Conservation (phyloP, 2,797 vertebrate genomes). For the Lagocephalus sceleratus region DNA sequence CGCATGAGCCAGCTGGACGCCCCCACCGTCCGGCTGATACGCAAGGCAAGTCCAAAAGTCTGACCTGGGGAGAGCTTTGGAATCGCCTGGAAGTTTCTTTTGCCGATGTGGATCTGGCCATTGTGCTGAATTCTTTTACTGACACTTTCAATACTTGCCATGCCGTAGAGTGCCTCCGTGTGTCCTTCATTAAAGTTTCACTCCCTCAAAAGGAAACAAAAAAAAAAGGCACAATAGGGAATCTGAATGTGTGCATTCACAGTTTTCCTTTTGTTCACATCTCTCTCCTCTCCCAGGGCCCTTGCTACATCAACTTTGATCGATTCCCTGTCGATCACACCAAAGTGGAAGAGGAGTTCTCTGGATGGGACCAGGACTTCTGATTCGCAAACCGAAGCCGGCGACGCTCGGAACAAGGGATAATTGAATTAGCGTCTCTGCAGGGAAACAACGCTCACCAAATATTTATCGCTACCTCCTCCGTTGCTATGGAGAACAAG, state of each 20-base stretch:
- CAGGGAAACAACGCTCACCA: constrained; percentile 2
- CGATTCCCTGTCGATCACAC: constrained; percentile 70
- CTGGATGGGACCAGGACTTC: constrained; percentile 74
- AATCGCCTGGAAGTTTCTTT: background rate
- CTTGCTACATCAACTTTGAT: constrained; percentile 82
- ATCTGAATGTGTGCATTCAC: background rate
- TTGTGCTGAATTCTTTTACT: too few relatives aligned
- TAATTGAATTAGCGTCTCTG: constrained; percentile 12
- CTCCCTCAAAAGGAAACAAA: too few relatives aligned
- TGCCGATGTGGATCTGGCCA: background rate
- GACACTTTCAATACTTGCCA: too few relatives aligned
- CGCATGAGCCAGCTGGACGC: constrained; percentile 74
- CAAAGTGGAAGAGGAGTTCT: constrained; percentile 73
- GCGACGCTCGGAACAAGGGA: background rate
- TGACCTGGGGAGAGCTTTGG: background rate
- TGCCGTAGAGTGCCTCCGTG: too few relatives aligned
- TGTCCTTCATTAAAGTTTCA: too few relatives aligned
- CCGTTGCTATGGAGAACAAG: constrained; percentile 10
- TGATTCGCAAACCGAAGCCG: constrained; percentile 1
- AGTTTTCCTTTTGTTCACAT: background rate
- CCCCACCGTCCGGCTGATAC: constrained; percentile 76
- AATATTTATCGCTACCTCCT: constrained; percentile 10
- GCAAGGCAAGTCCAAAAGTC: constrained; percentile 66
- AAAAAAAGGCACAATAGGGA: too few relatives aligned
- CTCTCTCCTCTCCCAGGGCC: constrained; percentile 62